Evolutionary conservation across 2,797 vertebrate species (phyloP).

Genomic region (Eutrigla gurnardus): DNA sequence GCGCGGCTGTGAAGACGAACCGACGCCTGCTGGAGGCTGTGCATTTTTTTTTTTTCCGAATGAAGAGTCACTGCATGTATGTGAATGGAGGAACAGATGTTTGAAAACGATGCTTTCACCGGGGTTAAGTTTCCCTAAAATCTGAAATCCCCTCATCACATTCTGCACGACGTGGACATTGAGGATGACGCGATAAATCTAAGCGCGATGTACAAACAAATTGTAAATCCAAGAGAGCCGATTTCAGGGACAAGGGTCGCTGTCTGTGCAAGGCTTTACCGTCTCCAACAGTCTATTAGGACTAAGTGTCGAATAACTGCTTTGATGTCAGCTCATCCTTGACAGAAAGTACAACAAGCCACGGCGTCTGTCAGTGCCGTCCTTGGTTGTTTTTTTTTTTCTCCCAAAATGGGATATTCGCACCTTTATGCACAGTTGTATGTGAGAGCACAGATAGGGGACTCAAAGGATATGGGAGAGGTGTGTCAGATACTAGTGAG

Average conservation of each 20-base stretch:
- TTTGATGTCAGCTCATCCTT: constrained; percentile 70
- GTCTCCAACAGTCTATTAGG: constrained; percentile 50
- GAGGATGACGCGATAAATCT: constrained; percentile 20
- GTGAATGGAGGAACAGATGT: constrained; percentile 22
- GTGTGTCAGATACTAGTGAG: constrained; percentile 31
- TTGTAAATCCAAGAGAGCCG: constrained; percentile 29
- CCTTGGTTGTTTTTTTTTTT: constrained; percentile 20
- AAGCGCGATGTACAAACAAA: constrained; percentile 26
- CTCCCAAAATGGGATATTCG: constrained; percentile 29
- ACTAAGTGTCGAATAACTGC: constrained; percentile 45
- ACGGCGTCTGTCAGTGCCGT: constrained; percentile 23
- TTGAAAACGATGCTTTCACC: constrained; percentile 40
- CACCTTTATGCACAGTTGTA: constrained; percentile 30
- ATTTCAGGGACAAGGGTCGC: constrained; percentile 34
- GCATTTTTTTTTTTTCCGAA: neutral
- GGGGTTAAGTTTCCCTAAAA: constrained; percentile 46
- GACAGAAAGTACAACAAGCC: constrained; percentile 36
- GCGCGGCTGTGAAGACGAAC: constrained; percentile 59
- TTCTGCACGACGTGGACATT: neutral
- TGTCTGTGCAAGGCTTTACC: constrained; percentile 49
- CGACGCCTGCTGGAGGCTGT: constrained; percentile 55
- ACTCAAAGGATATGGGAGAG: constrained; percentile 34
- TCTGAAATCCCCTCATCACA: constrained; percentile 28
- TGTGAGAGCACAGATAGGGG: constrained; percentile 28
- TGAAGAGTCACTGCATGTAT: neutral